These are phyloP conservation scores for Coendou prehensilis DNA, from an alignment of 2,797 vertebrate species.

Conservation along the genomic window DNA sequence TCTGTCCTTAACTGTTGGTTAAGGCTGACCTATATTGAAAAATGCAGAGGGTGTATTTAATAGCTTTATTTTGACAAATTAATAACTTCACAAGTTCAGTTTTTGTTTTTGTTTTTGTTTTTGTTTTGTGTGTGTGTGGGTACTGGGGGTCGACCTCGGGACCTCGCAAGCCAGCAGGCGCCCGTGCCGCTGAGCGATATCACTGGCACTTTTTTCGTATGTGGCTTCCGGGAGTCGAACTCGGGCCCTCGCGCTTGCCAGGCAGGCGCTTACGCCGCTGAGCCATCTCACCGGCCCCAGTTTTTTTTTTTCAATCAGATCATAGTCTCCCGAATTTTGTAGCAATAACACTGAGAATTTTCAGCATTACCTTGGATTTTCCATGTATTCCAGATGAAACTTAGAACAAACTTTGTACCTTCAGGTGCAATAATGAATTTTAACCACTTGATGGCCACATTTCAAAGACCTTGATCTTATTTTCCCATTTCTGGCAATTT, in stretches of 20 bases:
- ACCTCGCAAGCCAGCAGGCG: too few relatives aligned
- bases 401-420: slow-evolving; percentile 23
- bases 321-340: neutral
- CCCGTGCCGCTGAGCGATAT: too few relatives aligned
- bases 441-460: slow-evolving; percentile 82
- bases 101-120: too few relatives aligned
- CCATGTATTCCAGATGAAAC: neutral
- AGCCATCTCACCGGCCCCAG: too few relatives aligned
- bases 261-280: too few relatives aligned
- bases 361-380: slow-evolving; percentile 51
- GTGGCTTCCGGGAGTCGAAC: too few relatives aligned
- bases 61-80: slow-evolving; percentile 17
- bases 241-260: too few relatives aligned
- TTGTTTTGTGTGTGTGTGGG: too few relatives aligned
- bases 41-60: neutral
- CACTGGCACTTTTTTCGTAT: too few relatives aligned
- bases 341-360: neutral
- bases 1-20: slow-evolving; percentile 12
- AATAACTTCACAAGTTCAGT: neutral
- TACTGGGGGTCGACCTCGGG: too few relatives aligned
- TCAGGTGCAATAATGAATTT: slow-evolving; percentile 76
- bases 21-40: neutral
- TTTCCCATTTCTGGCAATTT: slow-evolving; percentile 38
- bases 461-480: slow-evolving; percentile 71
- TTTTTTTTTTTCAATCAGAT: neutral